Base-by-base conservation (phyloP, 2,797 vertebrate genomes). In the Cuculus canorus region DNA sequence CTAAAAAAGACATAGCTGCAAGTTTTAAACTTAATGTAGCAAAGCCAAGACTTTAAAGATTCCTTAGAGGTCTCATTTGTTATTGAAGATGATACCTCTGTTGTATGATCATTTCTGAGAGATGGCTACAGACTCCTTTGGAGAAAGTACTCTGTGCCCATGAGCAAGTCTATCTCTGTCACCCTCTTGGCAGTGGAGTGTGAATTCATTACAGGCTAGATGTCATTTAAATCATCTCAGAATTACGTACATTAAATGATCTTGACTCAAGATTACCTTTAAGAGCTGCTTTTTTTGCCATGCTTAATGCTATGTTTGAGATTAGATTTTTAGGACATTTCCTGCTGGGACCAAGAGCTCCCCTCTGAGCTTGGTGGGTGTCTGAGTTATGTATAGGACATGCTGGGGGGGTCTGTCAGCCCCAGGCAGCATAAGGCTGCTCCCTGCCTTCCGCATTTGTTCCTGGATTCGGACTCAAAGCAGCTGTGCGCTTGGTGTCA, bases 231-330 rank as follows among this genome's bases (percentile, higher is more conserved):
- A 7, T 72, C 17, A 37, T 52, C 59, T 90, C 60, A n/a, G 39
- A 57, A 48, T 82, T 10, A 43, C 41, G 88, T 90, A 14, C 0
- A 5, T 85, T 71, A 64, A 47, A 85, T 37, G 35, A 59, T 93
- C 88, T 61, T 64, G 85, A 92, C 24, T 84, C 65, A 47, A 82
- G 75, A 48, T 92, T 0, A 1, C 57, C 60, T 78, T 84, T 22
- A 84, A 77, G 48, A 89, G 78, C 60, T 73, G n/a, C n/a, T 68
- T 30, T 59, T 94, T 94, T 88, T 25, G n/a, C 66, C 48, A 28
- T 15, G 6, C n/a, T 71, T 78, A 68, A 78, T 66, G 13, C 21
- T 71, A 5, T 32, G 25, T 66, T 85, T 57, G 79, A 92, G 22
- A 28, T 73, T 21, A 91, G 90, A 54, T 33, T 92, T 82, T 45